These are phyloP conservation scores for Odontamblyopus rebecca DNA, from an alignment of 2,797 vertebrate species.

Conservation along the genomic window DNA sequence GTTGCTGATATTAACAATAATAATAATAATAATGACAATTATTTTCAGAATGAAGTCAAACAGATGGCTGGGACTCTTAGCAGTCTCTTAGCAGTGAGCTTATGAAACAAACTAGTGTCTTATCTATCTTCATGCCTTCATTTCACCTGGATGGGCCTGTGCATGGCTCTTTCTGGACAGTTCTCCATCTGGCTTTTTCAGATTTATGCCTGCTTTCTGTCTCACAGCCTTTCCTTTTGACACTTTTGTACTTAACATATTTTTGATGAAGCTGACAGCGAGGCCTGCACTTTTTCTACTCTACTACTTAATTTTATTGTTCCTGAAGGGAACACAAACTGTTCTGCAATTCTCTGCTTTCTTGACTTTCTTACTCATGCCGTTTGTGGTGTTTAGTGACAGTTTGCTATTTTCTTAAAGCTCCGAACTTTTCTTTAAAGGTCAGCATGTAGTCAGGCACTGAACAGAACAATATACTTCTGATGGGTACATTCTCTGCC, in stretches of 20 bases:
- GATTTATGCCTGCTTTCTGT: conserved; percentile 66
- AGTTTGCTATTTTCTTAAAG: conserved; percentile 46
- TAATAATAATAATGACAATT: conserved; percentile 57
- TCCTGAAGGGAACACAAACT: conserved; percentile 41
- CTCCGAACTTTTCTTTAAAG: conserved; percentile 45
- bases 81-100: conserved; percentile 54
- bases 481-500: conserved; percentile 47
- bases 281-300: conserved; percentile 84
- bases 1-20: conserved; percentile 67
- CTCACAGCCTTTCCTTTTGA: conserved; percentile 75
- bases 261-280: conserved; percentile 79
- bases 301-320: conserved; percentile 60
- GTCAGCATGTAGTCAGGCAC: conserved; percentile 55
- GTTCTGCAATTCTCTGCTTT: conserved; percentile 32
- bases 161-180: conserved; percentile 32
- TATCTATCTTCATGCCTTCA: conserved; percentile 80
- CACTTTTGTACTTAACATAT: conserved; percentile 84
- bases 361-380: conserved; percentile 50
- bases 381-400: conserved; percentile 42
- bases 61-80: conserved; percentile 45
- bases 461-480: conserved; percentile 63
- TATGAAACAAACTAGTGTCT: conserved; percentile 80
- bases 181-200: conserved; percentile 71
- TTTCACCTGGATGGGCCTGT: conserved; percentile 51
- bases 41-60: conserved; percentile 67